A percentile compares a stretch with the other conserved stretches of the same genome.
Conservation (phyloP, 2,113 vertebrate species). For the Scartelaos histophorus region DNA sequence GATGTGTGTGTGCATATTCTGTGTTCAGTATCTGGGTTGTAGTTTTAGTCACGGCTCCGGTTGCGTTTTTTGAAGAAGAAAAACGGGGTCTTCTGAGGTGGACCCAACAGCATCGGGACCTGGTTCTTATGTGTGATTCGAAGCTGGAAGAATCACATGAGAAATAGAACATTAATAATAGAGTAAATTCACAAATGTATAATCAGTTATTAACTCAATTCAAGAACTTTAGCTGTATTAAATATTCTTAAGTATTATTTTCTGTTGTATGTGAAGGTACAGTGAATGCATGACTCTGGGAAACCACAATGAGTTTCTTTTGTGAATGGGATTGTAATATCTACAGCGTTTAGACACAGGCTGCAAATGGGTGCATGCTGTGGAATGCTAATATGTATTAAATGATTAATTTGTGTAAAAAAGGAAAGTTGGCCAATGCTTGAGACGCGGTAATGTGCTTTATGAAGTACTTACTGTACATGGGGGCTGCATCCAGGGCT, state of each 20-base stretch:
- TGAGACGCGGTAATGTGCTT: neutral
- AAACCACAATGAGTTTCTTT: slow-evolving; percentile 8
- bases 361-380: too few relatives aligned
- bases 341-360: neutral
- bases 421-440: neutral
- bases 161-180: slow-evolving; percentile 13
- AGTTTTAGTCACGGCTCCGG: slow-evolving; percentile 81
- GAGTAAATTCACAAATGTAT: too few relatives aligned
- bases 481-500: slow-evolving; percentile 95
- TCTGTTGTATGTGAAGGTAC: slow-evolving; percentile 17
- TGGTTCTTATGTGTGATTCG: slow-evolving; percentile 95
- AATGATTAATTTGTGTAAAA: too few relatives aligned
- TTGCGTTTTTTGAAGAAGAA: slow-evolving; percentile 89
- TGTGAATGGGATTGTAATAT: neutral
- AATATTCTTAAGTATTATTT: slow-evolving; percentile 23
- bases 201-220: too few relatives aligned
- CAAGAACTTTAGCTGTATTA: too few relatives aligned
- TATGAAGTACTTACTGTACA: slow-evolving; percentile 80
- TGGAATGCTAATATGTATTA: too few relatives aligned
- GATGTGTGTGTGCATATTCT: slow-evolving; percentile 10
- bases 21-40: neutral
- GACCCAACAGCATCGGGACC: slow-evolving; percentile 91
- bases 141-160: slow-evolving; percentile 74
- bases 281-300: slow-evolving; percentile 30
- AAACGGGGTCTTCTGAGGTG: slow-evolving; percentile 90